Conservation (phyloP, 2,113 vertebrate genomes). For the Raja brachyura region DNA sequence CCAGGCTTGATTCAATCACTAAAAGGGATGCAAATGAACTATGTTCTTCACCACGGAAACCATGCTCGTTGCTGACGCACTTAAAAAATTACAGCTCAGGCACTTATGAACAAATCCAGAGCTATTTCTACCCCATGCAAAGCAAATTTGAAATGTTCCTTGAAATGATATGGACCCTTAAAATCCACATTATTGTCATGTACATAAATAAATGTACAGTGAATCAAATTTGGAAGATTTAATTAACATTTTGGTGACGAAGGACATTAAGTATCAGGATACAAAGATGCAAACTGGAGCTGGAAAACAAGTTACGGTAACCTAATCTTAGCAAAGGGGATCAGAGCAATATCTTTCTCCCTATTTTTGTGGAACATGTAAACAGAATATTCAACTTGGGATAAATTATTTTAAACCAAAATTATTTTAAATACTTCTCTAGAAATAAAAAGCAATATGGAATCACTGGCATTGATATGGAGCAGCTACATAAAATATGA, state of each 20-base stretch:
- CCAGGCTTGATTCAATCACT: not conserved
- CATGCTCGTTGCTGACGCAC: not conserved
- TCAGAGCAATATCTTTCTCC: not conserved
- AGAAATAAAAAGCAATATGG: not conserved
- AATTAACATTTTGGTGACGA: not conserved
- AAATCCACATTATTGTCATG: not conserved
- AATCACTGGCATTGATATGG: not conserved
- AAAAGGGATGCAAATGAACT: not conserved
- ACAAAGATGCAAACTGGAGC: not conserved
- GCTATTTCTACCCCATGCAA: too few species aligned
- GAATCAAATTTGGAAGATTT: not conserved
- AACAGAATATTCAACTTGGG: conserved; percentile 30
- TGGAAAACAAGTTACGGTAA: not conserved
- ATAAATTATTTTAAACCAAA: conserved; percentile 33
- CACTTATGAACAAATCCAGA: conserved; percentile 3
- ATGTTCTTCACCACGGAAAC: not conserved
- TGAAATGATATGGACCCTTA: not conserved
- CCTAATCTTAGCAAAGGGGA: not conserved
- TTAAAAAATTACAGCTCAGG: not conserved
- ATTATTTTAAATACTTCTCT: not conserved
- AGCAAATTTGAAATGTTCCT: not conserved
- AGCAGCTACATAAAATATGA: not conserved
- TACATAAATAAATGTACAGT: too few species aligned
- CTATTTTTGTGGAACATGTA: not conserved
- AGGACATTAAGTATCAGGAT: not conserved